These are phyloP conservation scores for Agriopis marginaria DNA, from an alignment of 2,888 invertebrate species.

Conservation along the genomic window DNA sequence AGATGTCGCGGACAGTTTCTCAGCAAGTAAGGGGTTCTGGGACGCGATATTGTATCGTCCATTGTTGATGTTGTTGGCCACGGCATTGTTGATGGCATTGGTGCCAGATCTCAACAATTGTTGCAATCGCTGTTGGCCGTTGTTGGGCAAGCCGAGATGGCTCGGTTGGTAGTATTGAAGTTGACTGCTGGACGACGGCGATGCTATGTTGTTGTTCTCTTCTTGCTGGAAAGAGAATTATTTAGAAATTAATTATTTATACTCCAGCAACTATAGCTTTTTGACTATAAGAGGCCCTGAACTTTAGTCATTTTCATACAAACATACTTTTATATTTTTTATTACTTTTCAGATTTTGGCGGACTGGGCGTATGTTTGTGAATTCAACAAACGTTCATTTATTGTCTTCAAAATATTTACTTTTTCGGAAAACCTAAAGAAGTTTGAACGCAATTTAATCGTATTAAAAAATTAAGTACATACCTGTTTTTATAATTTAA, in stretches of 20 bases:
- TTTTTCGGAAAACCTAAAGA: too few species aligned
- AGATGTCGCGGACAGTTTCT: slow-evolving; percentile 92
- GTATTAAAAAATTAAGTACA: too few species aligned
- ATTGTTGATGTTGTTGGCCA: slow-evolving; percentile 81
- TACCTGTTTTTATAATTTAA: too few species aligned
- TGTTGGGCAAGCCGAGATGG: slow-evolving; percentile 73
- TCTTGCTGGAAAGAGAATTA: slow-evolving; percentile 78
- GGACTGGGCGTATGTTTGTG: too few species aligned
- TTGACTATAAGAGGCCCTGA: background rate
- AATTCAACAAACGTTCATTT: too few species aligned
- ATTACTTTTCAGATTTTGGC: too few species aligned
- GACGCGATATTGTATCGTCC: slow-evolving; percentile 93
- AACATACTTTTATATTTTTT: too few species aligned
- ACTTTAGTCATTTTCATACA: background rate
- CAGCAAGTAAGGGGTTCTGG: slow-evolving; percentile 94
- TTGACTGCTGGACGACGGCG: slow-evolving; percentile 77
- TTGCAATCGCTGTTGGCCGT: slow-evolving; percentile 78
- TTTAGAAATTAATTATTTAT: background rate
- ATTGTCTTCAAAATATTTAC: too few species aligned
- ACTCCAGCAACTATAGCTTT: background rate
- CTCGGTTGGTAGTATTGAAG: slow-evolving; percentile 79
- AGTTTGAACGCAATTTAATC: too few species aligned
- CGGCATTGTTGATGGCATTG: slow-evolving; percentile 78
- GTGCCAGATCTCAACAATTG: slow-evolving; percentile 80
- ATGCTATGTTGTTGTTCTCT: slow-evolving; percentile 83